Evolutionary conservation across 2,888 invertebrate genomes (phyloP), one percentile per base, ranked within the genome.

Genomic region (Scaptomyza polygonia): DNA sequence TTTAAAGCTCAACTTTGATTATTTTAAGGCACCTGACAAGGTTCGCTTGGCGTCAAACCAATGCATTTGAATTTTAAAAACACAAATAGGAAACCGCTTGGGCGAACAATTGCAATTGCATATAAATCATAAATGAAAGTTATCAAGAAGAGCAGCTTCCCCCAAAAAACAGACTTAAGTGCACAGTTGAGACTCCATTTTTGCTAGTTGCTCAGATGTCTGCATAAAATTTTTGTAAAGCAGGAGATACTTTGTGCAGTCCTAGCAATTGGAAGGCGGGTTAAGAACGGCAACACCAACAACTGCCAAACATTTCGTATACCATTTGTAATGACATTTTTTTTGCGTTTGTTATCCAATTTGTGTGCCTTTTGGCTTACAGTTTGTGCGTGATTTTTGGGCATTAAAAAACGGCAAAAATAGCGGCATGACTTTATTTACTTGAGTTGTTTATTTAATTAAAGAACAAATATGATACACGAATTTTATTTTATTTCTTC

Each of bases 241-340:
- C 47, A 51, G 53, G 55, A 62, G 34, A 64, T 39, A 65, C 57
- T 36, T 49, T 52, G 12, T 36, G 21, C 49, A 34, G 14, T 49
- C 34, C 21, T 52, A 32, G 21, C 16, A 27, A 27, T n/a, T n/a
- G n/a, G 27, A 8, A 5, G 47, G 45, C 7, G 27, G 16, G 14
- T 5, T n/a, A 44, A 27, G n/a, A 14, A n/a, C 21, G 42, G 16
- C 36, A 49, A 25, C 52, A 39, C 32, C 29, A 65, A 39, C 52
- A 56, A 43, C 48, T 52, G 27, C 25, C 51, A 63, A 61, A 40
- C 61, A 71, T 63, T 67, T 79, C 66, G 71, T 44, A 65, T 65
- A 71, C n/a, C n/a, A 71, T 65, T 82, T 86, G 79, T 75, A 85
- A 82, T 66, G 86, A 64, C 55, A n/a, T 65, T 85, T 71, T 55